Conservation (phyloP, 1,140 invertebrate species). For the Apis dorsata region DNA sequence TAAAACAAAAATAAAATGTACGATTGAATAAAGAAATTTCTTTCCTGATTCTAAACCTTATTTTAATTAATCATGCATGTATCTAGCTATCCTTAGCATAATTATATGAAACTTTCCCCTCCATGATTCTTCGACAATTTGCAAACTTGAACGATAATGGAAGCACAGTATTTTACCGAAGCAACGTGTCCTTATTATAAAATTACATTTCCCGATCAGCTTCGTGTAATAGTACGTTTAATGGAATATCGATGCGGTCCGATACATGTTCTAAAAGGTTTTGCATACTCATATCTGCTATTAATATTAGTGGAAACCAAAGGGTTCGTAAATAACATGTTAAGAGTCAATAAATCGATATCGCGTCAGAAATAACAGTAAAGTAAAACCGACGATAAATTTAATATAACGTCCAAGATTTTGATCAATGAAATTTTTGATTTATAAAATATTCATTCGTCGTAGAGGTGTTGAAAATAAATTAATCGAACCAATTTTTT, state of each 20-base stretch:
- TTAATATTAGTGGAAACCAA: conserved; percentile 47
- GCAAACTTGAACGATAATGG: background rate
- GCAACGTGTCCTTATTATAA: conserved; percentile 34
- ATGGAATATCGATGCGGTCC: conserved; percentile 28
- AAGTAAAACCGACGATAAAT: conserved; percentile 21
- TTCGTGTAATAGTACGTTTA: conserved; percentile 22
- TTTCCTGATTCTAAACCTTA: background rate
- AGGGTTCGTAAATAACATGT: conserved; percentile 47
- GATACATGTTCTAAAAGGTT: conserved; percentile 40
- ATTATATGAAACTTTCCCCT: background rate
- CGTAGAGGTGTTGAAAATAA: fast-evolving
- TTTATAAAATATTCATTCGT: background rate
- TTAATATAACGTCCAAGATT: conserved; percentile 8
- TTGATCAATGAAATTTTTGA: background rate
- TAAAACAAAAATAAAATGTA: too few relatives aligned
- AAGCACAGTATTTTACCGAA: background rate
- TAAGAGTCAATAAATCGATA: conserved; percentile 50
- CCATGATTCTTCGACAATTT: conserved; percentile 8
- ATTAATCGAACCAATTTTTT: background rate
- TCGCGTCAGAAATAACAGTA: conserved; percentile 21
- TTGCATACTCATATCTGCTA: conserved; percentile 43
- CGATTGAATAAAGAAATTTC: background rate
- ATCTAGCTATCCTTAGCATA: background rate
- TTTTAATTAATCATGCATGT: background rate
- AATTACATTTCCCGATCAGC: conserved; percentile 35